phyloP scores from a whole-genome alignment of 2,797 vertebrate genomes.

The Sylvia borin region DNA sequence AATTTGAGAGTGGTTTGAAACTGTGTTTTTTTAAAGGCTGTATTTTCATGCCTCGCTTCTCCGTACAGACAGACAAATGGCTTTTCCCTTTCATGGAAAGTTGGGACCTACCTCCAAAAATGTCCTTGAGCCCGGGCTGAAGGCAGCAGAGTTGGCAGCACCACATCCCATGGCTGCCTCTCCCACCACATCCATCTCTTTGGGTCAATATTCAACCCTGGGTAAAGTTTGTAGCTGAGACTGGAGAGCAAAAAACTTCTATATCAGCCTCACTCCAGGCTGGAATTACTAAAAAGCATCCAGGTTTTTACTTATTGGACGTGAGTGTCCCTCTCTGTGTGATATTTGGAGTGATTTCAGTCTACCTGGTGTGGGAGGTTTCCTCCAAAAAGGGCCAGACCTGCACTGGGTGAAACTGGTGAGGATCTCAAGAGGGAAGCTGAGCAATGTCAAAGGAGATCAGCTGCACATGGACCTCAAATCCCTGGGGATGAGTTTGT shows the following conservation, averaged over 20 bases:
- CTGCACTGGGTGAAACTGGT: background rate
- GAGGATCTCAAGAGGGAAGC: background rate
- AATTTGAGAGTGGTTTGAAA: background rate
- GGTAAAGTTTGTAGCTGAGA: background rate
- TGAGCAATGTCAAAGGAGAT: background rate
- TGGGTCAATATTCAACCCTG: background rate
- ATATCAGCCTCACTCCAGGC: background rate
- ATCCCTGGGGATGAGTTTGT: background rate
- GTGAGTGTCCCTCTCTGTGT: rapidly evolving
- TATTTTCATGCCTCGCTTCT: background rate
- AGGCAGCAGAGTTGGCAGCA: background rate
- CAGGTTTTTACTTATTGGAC: background rate
- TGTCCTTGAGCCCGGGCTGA: background rate
- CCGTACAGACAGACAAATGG: background rate
- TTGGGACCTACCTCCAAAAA: background rate
- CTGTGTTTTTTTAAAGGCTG: background rate
- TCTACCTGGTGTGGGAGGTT: background rate
- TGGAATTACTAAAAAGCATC: background rate
- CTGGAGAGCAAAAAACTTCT: background rate
- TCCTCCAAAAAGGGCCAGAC: background rate
- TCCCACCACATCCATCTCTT: background rate
- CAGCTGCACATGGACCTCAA: background rate
- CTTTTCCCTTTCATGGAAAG: conserved; percentile 23
- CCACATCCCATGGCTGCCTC: background rate
- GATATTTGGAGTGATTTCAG: background rate